Evolutionary conservation across 2,113 vertebrate species (phyloP), one percentile per base, ranked within the genome.

Genomic region (Ptilorrhoa leucosticta): DNA sequence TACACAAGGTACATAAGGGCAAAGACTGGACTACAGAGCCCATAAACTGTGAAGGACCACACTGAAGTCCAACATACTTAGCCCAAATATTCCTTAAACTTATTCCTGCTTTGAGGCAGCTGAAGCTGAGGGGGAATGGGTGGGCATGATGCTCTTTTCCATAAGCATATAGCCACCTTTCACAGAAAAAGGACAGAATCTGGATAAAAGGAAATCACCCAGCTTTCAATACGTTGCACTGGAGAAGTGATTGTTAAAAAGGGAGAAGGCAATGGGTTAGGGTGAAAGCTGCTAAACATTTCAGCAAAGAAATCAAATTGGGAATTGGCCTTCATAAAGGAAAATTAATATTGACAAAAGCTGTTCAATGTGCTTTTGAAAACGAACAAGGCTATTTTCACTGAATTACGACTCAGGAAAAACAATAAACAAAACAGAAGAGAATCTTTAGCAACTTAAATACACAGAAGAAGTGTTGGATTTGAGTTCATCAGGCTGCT

Each of bases 331-430:
- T 93, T 92, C 91, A 57, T 61, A 94, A 89, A 92, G 30, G 44
- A 96, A 88, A 96, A 97, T 89, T 56, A 87, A 78, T 97, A 97
- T 96, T 97, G 95, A 92, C 80, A 95, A 88, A 95, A 93, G 30
- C 17, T 91, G 54, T 57, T 69, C 73, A 76, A 70, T 91, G 57
- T 58, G 31, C 51, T 73, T 64, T 54, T 83, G 76, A 79, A 83
- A 97, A 79, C 3, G 6, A 95, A 44, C 56, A 96, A 95, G 87
- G 82, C 92, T 35, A 91, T 89, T 97, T 95, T 88, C 86, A 91
- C 45, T 94, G 94, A 97, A 92, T 96, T 94, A 96, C 93, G 76
- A 90, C 83, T 53, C 61, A 95, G 88, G 57, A 90, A 96, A 95
- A 95, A 63, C 14, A 47, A 22, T 47, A 87, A 75, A 82, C 35